Evolutionary conservation across 2,888 invertebrate species (phyloP), one percentile per base, ranked within the genome.

Genomic region (Thecocarcelia acutangulata): DNA sequence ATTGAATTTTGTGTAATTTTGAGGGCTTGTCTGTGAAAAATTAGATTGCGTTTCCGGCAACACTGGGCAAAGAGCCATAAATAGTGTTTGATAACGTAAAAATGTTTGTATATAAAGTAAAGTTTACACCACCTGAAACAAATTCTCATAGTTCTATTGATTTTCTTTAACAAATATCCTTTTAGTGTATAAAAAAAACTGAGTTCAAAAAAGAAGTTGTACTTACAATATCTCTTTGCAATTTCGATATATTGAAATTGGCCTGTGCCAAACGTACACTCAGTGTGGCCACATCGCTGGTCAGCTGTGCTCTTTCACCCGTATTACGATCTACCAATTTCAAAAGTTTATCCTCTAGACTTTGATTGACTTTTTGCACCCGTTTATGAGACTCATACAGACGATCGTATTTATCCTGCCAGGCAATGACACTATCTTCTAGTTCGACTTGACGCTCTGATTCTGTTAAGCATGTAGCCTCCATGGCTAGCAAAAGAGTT

Each of bases 381-480:
- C 97, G 94, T 89, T 97, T 96, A 88, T 98, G 97, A 72, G 97
- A 97, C 89, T 98, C 98, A 91, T 96, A 95, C 85, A 98, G 93
- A 87, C 98, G 94, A 90, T 96, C 96, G 92, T 97, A 97, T 92
- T 98, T 97, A 89, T 98, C 98, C 89, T 97, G 94, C 95, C 97
- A 97, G 85, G 96, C 95, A 66, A 94, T 91, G 72, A 97, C 91
- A 90, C 97, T 97, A 85, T 97, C 97, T 87, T 95, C 94, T 73
- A 97, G 92, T 78, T 96, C 94, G 33, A 94, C 94, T 87, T 95
- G 93, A 87, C 95, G 94, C 59, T 96, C 94, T 69, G 94, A 94
- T 88, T 96, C 95, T 86, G 95, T 95, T 83, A 96, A 92, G 90
- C 96, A 96, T 89, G 96, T 96, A 1, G 95, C 94, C 91, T 97